phyloP scores from a whole-genome alignment of 1,140 invertebrate genomes.

The Acyrthosiphon pisum region DNA sequence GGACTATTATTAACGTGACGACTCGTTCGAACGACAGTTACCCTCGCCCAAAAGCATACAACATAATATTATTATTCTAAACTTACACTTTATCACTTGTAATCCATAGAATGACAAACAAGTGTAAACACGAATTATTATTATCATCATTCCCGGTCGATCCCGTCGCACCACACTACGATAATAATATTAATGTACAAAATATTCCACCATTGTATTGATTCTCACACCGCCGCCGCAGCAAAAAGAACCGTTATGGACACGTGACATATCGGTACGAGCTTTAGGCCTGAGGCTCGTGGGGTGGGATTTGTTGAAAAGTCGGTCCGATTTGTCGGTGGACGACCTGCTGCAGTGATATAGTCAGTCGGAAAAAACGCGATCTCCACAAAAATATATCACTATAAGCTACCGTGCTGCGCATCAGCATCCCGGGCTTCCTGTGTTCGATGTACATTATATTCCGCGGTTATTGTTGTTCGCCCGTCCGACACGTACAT shows the following conservation, averaged over 20 bases:
- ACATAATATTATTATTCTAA: too few species aligned
- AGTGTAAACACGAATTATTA: neutral
- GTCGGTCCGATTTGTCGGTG: constrained; percentile 24
- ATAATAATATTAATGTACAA: too few species aligned
- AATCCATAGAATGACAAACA: neutral
- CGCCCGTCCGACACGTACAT: constrained; percentile 25
- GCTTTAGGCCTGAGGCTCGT: too few species aligned
- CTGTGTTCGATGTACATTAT: constrained; percentile 15
- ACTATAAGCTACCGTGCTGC: neutral
- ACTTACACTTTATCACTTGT: too few species aligned
- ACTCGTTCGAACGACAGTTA: neutral
- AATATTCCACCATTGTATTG: neutral
- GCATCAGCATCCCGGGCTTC: neutral
- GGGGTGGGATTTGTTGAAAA: constrained; percentile 23
- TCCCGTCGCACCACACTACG: neutral
- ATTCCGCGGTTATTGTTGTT: constrained; percentile 47
- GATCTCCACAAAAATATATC: neutral
- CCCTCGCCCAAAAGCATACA: too few species aligned
- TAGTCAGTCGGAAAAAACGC: neutral
- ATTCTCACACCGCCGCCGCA: neutral
- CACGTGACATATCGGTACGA: neutral
- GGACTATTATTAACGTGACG: neutral
- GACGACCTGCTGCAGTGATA: neutral
- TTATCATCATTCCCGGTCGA: neutral
- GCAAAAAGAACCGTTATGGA: constrained; percentile 1